phyloP scores from a whole-genome alignment of 1,140 invertebrate species.

The Oryzaephilus surinamensis region DNA sequence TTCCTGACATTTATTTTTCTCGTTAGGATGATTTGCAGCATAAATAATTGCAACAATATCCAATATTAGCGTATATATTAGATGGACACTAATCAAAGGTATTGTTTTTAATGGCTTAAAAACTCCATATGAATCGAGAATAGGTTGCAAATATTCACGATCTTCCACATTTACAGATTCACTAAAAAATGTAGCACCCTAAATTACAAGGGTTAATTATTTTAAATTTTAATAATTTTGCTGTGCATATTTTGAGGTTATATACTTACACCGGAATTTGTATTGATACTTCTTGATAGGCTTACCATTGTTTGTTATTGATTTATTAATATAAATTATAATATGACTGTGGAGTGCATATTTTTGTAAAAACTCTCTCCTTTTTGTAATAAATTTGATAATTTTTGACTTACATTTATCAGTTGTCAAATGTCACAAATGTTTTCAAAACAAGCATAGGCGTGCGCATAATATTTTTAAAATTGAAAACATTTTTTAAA shows the following conservation, averaged over 20 bases:
- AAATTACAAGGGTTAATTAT: conserved; percentile 14
- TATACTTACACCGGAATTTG: conserved; percentile 31
- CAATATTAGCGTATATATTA: conserved; percentile 42
- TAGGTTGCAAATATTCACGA: conserved; percentile 40
- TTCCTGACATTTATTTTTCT: conserved; percentile 46
- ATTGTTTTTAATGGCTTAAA: conserved; percentile 43
- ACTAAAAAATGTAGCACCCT: conserved; percentile 47
- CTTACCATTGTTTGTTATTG: conserved; percentile 30
- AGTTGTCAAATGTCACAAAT: too few species aligned
- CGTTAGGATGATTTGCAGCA: conserved; percentile 42
- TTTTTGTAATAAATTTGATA: too few species aligned
- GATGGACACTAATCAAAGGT: conserved; percentile 35
- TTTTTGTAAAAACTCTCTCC: too few species aligned
- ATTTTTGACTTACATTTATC: background rate
- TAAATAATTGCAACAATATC: conserved; percentile 48
- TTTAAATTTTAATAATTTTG: conserved; percentile 9
- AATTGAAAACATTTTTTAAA: too few species aligned
- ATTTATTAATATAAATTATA: background rate
- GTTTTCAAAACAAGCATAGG: background rate
- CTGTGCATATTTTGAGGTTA: conserved; percentile 5
- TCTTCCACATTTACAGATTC: conserved; percentile 44
- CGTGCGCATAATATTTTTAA: too few species aligned
- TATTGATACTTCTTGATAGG: conserved; percentile 33
- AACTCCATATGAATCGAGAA: conserved; percentile 38
- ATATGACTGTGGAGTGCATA: too few species aligned